Evolutionary conservation across 1,140 invertebrate genomes (phyloP).

Genomic region (Tetramorium parvispinum): DNA sequence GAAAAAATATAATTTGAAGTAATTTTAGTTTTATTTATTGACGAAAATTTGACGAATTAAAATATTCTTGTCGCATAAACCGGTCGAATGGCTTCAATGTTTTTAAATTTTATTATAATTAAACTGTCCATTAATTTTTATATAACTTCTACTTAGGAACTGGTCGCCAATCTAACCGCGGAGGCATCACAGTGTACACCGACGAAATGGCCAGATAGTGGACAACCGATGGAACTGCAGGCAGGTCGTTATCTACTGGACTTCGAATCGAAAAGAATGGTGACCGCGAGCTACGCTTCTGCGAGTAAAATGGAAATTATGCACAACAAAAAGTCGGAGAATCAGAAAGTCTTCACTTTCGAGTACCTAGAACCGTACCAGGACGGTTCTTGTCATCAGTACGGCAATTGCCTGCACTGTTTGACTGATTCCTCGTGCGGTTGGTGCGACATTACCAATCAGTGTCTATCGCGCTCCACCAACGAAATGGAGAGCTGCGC

Average conservation of each 20-base stretch:
- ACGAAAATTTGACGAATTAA: background rate
- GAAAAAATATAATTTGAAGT: background rate
- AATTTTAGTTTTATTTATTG: background rate
- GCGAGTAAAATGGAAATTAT: slow-evolving; percentile 92
- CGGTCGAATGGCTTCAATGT: background rate
- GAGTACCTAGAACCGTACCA: slow-evolving; percentile 95
- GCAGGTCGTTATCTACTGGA: slow-evolving; percentile 89
- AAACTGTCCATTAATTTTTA: slow-evolving; percentile 5
- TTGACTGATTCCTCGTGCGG: slow-evolving; percentile 95
- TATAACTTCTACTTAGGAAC: slow-evolving; percentile 77
- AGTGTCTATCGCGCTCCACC: slow-evolving; percentile 88
- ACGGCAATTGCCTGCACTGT: slow-evolving; percentile 95
- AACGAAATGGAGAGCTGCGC: slow-evolving; percentile 89
- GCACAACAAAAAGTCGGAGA: slow-evolving; percentile 90
- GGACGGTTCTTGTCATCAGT: slow-evolving; percentile 91
- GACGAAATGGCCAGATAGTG: slow-evolving; percentile 86
- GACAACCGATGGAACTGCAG: slow-evolving; percentile 85
- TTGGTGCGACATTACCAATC: slow-evolving; percentile 92
- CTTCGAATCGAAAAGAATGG: slow-evolving; percentile 88
- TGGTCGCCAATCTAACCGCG: slow-evolving; percentile 89
- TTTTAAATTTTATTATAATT: background rate
- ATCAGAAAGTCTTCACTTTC: slow-evolving; percentile 93
- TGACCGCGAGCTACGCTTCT: slow-evolving; percentile 85
- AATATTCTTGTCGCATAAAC: background rate
- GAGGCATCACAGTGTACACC: slow-evolving; percentile 88